These are phyloP conservation scores for Gibbula magus DNA, from an alignment of 2,888 invertebrate genomes.

Conservation along the genomic window DNA sequence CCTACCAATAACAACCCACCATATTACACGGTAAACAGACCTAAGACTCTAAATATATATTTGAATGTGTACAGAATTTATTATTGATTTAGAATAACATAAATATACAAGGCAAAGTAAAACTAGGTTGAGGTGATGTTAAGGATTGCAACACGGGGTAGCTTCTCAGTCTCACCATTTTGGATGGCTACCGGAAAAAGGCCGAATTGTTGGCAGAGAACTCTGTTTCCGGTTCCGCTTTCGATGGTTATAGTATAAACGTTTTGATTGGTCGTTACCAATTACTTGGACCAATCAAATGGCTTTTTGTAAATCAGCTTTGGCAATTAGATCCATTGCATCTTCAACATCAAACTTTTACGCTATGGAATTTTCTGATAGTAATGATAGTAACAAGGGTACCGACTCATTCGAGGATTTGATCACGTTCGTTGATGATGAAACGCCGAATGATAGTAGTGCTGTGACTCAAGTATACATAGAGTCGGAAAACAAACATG, in stretches of 20 bases:
- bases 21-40: background rate
- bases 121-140: background rate
- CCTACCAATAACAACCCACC: background rate
- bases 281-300: background rate
- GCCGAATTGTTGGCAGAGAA: background rate
- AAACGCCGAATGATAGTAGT: conserved; percentile 37
- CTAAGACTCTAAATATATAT: too few species aligned
- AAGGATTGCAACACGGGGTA: background rate
- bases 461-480: conserved; percentile 49
- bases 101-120: too few species aligned
- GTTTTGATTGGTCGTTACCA: background rate
- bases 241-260: background rate
- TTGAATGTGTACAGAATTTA: too few species aligned
- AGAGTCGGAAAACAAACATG: conserved; percentile 27
- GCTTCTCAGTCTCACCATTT: conserved; percentile 44
- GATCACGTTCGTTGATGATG: conserved; percentile 28
- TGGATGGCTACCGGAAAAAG: conserved; percentile 44
- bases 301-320: background rate
- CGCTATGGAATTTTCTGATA: conserved; percentile 9
- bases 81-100: too few species aligned
- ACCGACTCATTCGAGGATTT: conserved; percentile 21
- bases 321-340: too few species aligned
- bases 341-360: background rate
- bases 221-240: conserved; percentile 15
- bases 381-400: background rate